Evolutionary conservation across 30 jellyfish, hydroid and myxozoan genomes (phyloP), one percentile per base, ranked within the genome.

Genomic region (Sanderia malayensis): DNA sequence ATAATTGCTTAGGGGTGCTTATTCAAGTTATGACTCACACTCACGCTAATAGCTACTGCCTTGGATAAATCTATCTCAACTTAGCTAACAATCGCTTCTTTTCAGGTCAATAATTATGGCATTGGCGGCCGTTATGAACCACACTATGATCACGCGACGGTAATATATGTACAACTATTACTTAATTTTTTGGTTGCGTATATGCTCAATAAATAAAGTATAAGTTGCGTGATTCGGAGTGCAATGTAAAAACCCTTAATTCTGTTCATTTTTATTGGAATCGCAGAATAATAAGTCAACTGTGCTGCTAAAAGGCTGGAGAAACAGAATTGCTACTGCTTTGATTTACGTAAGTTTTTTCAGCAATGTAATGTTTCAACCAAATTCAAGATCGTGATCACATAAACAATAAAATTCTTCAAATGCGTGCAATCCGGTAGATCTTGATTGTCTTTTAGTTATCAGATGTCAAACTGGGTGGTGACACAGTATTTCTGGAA

Each of bases 111-210:
- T 21, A 90, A 90, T 70, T 90, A 90, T 57, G 97, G 97, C 18
- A 66, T 90, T 11, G 97, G 96, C 10, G 97, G 97, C 1, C 97
- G 81, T 22, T 90, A 90, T 63, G 91, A 44, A 58, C 96, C 97
- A 27, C 97, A 90, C 67, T 90, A 47, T 71, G 97, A 90, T 46
- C 74, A 82, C 37, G 85, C 97, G 9, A 59, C 87, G 77, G 94
- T 77, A 74, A 65, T 82, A 20, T 25, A 28, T 26, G 18, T 9
- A 2, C 44, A 22, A 44, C 4, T 67, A 24, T 21, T 62, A 8
- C 13, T 62, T 24, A 26, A 41, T 41, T 41, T 8, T 41, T 41
- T 6, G 11, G 15, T 57, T 57, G n/a, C n/a, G n/a, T n/a, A n/a
- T n/a, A n/a, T n/a, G n/a, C n/a, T n/a, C n/a, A n/a, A n/a, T n/a